phyloP scores from a whole-genome alignment of 2,888 invertebrate genomes.

The Lasius platythorax region DNA sequence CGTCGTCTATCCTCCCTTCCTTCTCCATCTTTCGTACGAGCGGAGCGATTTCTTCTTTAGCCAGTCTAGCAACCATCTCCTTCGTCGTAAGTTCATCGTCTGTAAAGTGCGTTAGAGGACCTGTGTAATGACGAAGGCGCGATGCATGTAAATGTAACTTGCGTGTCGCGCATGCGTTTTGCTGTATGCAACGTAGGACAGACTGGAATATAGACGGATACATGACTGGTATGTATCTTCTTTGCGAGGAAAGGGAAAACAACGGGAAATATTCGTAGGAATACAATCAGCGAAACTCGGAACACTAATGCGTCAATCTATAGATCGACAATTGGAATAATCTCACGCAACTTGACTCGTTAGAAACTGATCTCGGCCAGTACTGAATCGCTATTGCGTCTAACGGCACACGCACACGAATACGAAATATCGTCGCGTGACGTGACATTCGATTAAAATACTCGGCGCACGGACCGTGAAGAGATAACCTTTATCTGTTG shows the following conservation, averaged over 20 bases:
- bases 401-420: background rate
- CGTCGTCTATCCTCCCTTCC: slow-evolving; percentile 92
- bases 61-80: slow-evolving; percentile 95
- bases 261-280: background rate
- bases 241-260: background rate
- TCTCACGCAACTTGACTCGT: background rate
- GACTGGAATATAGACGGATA: background rate
- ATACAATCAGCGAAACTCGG: background rate
- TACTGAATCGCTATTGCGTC: background rate
- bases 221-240: background rate
- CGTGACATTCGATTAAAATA: background rate
- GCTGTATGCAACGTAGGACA: slow-evolving; percentile 61
- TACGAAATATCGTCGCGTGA: background rate
- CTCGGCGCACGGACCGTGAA: background rate
- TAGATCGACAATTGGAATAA: background rate
- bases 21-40: slow-evolving; percentile 97
- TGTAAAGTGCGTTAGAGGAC: slow-evolving; percentile 92
- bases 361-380: background rate
- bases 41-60: slow-evolving; percentile 95
- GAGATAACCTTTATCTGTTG: background rate
- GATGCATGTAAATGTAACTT: slow-evolving; percentile 48
- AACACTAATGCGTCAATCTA: background rate
- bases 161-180: slow-evolving; percentile 30
- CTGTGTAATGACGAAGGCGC: slow-evolving; percentile 76
- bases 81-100: slow-evolving; percentile 97